Percentiles rank a stretch among this genome's conserved stretches.
Conservation (phyloP, 2,797 vertebrate species). For the Erithacus rubecula region DNA sequence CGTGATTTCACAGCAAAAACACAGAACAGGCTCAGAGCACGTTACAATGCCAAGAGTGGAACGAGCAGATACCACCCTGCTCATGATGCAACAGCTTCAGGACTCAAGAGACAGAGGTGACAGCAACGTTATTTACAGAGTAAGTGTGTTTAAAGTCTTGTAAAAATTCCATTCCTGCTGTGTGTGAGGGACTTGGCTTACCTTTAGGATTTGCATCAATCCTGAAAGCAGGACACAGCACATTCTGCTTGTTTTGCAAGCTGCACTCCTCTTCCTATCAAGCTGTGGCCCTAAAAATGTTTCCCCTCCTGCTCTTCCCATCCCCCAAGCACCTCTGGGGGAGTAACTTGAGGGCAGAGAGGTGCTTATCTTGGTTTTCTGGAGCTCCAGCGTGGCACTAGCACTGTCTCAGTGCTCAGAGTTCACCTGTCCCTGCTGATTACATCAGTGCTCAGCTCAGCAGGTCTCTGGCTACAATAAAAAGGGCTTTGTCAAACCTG, state of each 20-base stretch:
- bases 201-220: background rate
- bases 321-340: background rate
- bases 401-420: constrained; percentile 60
- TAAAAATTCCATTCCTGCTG: background rate
- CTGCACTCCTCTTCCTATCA: constrained; percentile 3
- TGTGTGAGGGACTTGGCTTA: background rate
- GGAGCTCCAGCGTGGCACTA: constrained; percentile 69
- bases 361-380: constrained; percentile 42
- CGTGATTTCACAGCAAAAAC: background rate
- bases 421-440: constrained; percentile 67
- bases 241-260: constrained; percentile 7
- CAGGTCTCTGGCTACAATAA: constrained; percentile 42
- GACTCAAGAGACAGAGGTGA: background rate
- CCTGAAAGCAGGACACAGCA: constrained; percentile 16
- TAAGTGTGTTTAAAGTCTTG: background rate
- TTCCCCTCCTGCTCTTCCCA: constrained; percentile 15
- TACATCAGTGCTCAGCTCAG: constrained; percentile 42
- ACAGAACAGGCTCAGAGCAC: background rate
- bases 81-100: background rate
- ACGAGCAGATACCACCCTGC: background rate
- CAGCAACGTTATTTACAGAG: background rate
- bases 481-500: background rate
- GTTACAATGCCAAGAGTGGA: background rate
- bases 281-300: background rate
- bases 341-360: background rate